Conservation (phyloP, 2,888 invertebrate species). For the Sialis fuliginosa region DNA sequence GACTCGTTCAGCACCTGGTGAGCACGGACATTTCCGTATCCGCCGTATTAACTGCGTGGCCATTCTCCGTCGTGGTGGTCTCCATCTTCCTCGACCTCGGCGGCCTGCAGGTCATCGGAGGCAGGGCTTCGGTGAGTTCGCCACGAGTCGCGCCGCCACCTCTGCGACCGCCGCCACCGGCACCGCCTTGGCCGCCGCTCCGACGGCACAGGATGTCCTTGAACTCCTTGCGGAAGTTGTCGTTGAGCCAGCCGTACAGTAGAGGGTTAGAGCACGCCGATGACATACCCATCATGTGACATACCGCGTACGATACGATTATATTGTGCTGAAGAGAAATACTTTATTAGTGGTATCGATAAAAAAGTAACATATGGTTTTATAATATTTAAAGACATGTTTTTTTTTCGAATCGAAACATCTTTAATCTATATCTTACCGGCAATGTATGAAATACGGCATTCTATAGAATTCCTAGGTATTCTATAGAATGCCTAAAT, state of each 20-base stretch:
- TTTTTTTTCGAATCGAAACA: not conserved
- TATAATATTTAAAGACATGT: not conserved
- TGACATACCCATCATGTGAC: conserved; percentile 63
- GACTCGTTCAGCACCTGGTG: conserved; percentile 24
- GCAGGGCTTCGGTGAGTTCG: conserved; percentile 19
- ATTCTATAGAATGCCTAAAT: no score
- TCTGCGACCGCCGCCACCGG: conserved; percentile 21
- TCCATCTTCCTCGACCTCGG: conserved; percentile 22
- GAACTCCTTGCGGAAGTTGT: conserved; percentile 83
- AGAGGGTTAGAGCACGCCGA: conserved; percentile 85
- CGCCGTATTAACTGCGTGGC: conserved; percentile 27
- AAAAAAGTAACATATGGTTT: not conserved
- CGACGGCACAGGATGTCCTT: conserved; percentile 54
- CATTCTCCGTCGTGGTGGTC: conserved; percentile 15
- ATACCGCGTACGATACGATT: conserved; percentile 29
- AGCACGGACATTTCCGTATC: conserved; percentile 27
- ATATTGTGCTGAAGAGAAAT: conserved; percentile 15
- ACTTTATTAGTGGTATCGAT: not conserved
- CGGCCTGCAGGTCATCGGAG: conserved; percentile 7
- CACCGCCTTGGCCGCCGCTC: conserved; percentile 15
- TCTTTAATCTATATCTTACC: not conserved
- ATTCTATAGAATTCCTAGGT: no score
- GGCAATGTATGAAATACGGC: no score
- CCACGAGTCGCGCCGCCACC: conserved; percentile 21
- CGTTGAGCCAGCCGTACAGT: conserved; percentile 85